Percentiles rank a stretch among this genome's conserved stretches.
These are phyloP conservation scores for Zelostemma sp. DNA, from an alignment of 1,140 invertebrate genomes.

Conservation along the genomic window DNA sequence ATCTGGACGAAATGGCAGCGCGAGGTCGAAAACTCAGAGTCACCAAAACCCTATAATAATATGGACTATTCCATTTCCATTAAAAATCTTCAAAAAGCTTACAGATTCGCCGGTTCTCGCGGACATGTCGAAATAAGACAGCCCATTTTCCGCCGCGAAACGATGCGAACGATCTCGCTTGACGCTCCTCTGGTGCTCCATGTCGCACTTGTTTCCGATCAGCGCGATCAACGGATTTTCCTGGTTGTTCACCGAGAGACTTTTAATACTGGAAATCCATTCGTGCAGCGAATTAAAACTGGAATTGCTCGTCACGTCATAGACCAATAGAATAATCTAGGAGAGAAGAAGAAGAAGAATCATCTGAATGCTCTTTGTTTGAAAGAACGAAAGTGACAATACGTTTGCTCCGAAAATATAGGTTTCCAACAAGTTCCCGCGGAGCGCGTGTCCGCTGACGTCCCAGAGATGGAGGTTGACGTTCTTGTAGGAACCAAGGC, in stretches of 20 bases:
- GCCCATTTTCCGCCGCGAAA: conserved; percentile 82
- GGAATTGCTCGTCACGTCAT: conserved; percentile 86
- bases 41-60: too few relatives aligned
- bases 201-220: conserved; percentile 91
- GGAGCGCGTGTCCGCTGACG: conserved; percentile 82
- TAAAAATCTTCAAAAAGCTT: conserved; percentile 43
- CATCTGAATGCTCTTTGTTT: too few relatives aligned
- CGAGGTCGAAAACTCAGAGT: too few relatives aligned
- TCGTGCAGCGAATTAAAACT: conserved; percentile 84
- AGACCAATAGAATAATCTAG: conserved; percentile 86
- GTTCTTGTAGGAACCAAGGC: conserved; percentile 77
- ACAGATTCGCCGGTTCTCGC: conserved; percentile 92
- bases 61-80: too few relatives aligned
- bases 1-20: too few relatives aligned
- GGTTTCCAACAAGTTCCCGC: conserved; percentile 85
- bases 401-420: conserved; percentile 87
- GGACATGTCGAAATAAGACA: conserved; percentile 83
- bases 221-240: conserved; percentile 79
- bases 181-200: conserved; percentile 88
- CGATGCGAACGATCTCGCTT: conserved; percentile 83
- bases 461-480: conserved; percentile 86
- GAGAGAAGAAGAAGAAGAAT: conserved; percentile 52
- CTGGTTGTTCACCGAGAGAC: conserved; percentile 69
- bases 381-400: too few relatives aligned
- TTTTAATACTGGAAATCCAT: conserved; percentile 80